Conservation (phyloP, 2,797 vertebrate genomes). For the Podarcis lilfordi region DNA sequence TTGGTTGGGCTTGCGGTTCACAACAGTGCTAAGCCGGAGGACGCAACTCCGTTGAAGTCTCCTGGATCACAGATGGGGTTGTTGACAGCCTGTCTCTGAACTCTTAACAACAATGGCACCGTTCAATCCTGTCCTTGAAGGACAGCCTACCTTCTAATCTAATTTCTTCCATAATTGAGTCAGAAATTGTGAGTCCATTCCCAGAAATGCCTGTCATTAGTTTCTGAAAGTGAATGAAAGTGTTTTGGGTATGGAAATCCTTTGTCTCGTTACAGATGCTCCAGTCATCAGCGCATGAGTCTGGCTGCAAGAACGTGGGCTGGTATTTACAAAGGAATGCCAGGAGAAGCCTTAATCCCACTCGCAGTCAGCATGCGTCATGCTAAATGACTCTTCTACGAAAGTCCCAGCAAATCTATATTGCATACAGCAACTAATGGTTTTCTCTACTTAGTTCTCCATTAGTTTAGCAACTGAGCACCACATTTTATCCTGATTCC, state of each 20-base stretch:
- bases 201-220: constrained; percentile 70
- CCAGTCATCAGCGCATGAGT: constrained; percentile 65
- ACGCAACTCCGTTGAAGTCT: no score
- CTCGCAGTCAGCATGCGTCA: constrained; percentile 58
- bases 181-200: constrained; percentile 62
- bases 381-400: constrained; percentile 47
- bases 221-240: constrained; percentile 60
- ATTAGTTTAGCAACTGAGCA: constrained; percentile 48
- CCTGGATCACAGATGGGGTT: neutral
- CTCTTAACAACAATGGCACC: constrained; percentile 7
- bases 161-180: constrained; percentile 59
- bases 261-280: constrained; percentile 58
- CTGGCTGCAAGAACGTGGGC: constrained; percentile 57
- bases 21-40: neutral
- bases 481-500: constrained; percentile 59
- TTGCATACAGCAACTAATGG: constrained; percentile 48
- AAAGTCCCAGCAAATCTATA: constrained; percentile 45
- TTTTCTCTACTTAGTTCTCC: constrained; percentile 48
- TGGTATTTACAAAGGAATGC: constrained; percentile 53
- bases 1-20: neutral
- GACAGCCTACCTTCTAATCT: constrained; percentile 17
- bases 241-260: constrained; percentile 62
- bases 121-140: constrained; percentile 45
- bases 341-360: constrained; percentile 57
- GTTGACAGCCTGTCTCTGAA: constrained; percentile 22